Conservation (phyloP, 2,797 vertebrate genomes). For the Leptatherina wallacei region DNA sequence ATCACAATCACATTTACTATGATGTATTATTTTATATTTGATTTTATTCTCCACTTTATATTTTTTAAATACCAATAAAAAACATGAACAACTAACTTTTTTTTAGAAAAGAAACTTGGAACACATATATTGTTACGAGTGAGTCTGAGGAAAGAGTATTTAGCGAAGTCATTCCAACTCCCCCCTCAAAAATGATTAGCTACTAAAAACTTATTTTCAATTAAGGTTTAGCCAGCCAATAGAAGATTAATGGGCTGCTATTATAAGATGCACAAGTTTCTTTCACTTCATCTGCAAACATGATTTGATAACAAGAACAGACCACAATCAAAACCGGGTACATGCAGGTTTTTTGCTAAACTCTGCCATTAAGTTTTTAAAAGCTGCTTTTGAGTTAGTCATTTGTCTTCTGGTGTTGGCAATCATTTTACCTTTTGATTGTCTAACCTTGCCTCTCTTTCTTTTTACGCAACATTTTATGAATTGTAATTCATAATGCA, state of each 20-base stretch:
- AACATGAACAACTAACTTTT: background rate
- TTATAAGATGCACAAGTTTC: constrained; percentile 58
- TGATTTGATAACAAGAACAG: constrained; percentile 58
- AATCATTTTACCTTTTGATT: constrained; percentile 44
- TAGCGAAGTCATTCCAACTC: constrained; percentile 27
- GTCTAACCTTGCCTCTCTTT: constrained; percentile 30
- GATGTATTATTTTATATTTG: constrained; percentile 7
- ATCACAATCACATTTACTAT: constrained; percentile 24
- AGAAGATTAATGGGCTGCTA: constrained; percentile 60
- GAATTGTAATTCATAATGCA: constrained; percentile 21
- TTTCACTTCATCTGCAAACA: constrained; percentile 53
- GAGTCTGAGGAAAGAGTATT: constrained; percentile 32
- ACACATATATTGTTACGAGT: constrained; percentile 9
- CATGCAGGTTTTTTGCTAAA: constrained; percentile 36
- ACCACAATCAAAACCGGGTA: constrained; percentile 40
- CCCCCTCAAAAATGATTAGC: constrained; percentile 30
- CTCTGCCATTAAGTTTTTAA: constrained; percentile 25
- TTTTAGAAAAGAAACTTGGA: background rate
- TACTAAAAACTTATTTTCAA: constrained; percentile 42
- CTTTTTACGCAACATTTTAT: background rate
- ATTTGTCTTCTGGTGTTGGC: constrained; percentile 34
- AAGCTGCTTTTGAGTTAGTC: background rate
- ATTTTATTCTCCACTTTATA: background rate
- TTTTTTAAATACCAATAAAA: constrained; percentile 12
- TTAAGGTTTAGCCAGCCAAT: constrained; percentile 35